Base-by-base conservation (phyloP, 2,888 invertebrate species). In the Syrista parreyssii region DNA sequence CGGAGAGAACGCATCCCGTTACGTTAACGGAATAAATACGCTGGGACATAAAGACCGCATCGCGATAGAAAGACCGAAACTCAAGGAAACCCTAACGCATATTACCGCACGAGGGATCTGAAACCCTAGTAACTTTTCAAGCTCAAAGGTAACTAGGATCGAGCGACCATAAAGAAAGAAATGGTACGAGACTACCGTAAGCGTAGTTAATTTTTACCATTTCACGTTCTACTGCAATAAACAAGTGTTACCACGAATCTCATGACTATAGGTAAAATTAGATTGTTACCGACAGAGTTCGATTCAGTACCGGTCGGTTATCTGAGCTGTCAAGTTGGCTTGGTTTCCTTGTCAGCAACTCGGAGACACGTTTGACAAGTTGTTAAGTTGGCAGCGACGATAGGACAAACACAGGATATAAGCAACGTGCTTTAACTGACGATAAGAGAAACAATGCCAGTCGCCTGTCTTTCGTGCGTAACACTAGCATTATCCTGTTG, bases 391-490 rank as follows among this genome's bases (percentile, higher is more conserved):
- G 31, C 30, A 30, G 68, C 75, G 40, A 68, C 75, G 68, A 71
- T 31, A 32, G 75, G 77, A 74, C 81, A 82, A 80, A 83, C 31
- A 75, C 82, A 82, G 85, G 83, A 84, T 82, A 80, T 79, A 79
- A 77, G 79, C 82, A 83, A 85, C 85, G 84, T 85, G 85, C 83
- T 78, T 77, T 76, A 83, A 84, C 84, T 85, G 80, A 78, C 80
- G 84, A 84, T 83, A 82, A 74, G 76, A 75, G 82, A 79, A 81
- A 83, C 82, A 83, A 83, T 83, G 82, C 40, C 40, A 23, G 40
- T 55, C 40, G 40, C 40, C 40, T 23, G 40, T 55, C 23, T 55
- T 55, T 23, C 15, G 23, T 55, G 23, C 40, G 40, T 40, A 40
- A 40, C 40, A 40, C 40, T 9, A 23, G 23, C 40, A 6, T 40